Evolutionary conservation across 64 coral and sea anemone species (phyloP).

Genomic region (Catalaphyllia jardinei): DNA sequence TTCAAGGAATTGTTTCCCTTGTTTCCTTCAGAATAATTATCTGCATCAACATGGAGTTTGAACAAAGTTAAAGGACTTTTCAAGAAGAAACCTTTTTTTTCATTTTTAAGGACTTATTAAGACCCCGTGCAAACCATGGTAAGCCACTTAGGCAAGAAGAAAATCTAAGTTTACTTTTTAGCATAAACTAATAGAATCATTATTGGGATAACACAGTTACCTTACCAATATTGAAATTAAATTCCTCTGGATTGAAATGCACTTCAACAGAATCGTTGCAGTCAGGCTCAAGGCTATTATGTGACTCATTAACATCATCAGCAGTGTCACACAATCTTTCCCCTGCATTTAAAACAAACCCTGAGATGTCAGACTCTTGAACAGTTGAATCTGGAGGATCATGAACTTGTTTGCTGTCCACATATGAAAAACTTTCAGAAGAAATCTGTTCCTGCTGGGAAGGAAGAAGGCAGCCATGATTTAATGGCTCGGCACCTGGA

Average conservation of each 20-base stretch:
- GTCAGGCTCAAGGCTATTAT: not conserved
- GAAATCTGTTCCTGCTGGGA: not conserved
- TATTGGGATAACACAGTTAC: too few species aligned
- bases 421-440: not conserved
- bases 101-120: too few species aligned
- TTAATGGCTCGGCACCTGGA: not conserved
- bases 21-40: too few species aligned
- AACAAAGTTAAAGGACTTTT: too few species aligned
- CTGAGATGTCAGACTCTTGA: not conserved
- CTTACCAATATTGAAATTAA: conserved; percentile 59
- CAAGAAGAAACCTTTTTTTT: too few species aligned
- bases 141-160: too few species aligned
- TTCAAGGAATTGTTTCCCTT: too few species aligned
- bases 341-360: not conserved
- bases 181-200: too few species aligned
- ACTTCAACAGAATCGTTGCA: not conserved
- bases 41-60: too few species aligned
- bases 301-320: not conserved
- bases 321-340: too few species aligned
- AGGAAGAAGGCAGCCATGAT: not conserved
- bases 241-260: conserved; percentile 41
- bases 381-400: conserved; percentile 21
- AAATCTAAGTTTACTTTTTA: too few species aligned
- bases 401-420: not conserved
- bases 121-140: too few species aligned